Evolutionary conservation across 2,797 vertebrate genomes (phyloP).

Genomic region (Periparus ater): DNA sequence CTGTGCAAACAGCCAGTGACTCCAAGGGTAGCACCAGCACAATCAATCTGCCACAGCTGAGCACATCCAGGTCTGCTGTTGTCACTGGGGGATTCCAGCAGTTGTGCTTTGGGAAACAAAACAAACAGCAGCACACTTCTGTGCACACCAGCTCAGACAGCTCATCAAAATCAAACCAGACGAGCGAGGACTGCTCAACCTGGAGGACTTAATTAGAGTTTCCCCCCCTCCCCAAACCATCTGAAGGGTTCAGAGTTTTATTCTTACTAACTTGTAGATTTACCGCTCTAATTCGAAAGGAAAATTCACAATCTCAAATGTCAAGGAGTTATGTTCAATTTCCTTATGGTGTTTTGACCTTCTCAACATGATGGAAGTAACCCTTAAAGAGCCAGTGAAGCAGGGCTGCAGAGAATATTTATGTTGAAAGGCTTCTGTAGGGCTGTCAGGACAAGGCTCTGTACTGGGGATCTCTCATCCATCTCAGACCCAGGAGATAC

Average conservation of each 20-base stretch:
- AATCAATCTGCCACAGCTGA: constrained; percentile 8
- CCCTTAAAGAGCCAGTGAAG: constrained; percentile 1
- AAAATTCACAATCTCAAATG: constrained; percentile 62
- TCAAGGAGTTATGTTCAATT: constrained; percentile 68
- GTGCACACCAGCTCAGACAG: not conserved
- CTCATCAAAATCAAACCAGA: constrained; percentile 5
- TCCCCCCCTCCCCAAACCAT: not conserved
- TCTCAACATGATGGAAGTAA: constrained; percentile 36
- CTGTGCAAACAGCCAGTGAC: not conserved
- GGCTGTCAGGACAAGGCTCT: not conserved
- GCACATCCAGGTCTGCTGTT: not conserved
- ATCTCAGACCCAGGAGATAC: not conserved
- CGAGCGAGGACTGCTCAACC: not conserved
- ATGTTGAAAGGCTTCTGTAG: not conserved
- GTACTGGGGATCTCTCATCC: not conserved
- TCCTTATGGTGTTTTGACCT: constrained; percentile 53
- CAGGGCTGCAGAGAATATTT: not conserved
- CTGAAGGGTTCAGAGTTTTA: constrained; percentile 40
- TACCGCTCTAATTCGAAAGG: constrained; percentile 34
- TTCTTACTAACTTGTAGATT: constrained; percentile 56
- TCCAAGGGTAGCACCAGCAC: not conserved
- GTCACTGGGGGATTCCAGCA: not conserved
- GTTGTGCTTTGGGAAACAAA: constrained; percentile 35
- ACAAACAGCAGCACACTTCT: not conserved
- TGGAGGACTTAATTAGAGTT: constrained; percentile 16